Conservation (phyloP, 2,113 vertebrate species). For the Hymenochirus boettgeri region DNA sequence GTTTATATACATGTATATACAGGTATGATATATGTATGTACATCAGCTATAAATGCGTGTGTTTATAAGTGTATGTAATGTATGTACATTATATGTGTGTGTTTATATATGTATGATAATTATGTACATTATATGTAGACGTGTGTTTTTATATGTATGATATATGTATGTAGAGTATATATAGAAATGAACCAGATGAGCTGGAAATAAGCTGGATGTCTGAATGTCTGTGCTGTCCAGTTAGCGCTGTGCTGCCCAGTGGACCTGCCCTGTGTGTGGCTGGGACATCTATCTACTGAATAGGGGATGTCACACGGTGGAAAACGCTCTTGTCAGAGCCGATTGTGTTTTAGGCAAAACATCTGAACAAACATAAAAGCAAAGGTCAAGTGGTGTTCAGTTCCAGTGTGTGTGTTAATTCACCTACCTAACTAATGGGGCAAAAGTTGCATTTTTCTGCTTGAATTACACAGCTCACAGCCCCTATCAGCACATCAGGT, state of each 20-base stretch:
- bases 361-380: slow-evolving; percentile 92
- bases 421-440: slow-evolving; percentile 87
- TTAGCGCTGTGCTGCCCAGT: neutral
- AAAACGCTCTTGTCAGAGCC: slow-evolving; percentile 88
- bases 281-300: slow-evolving; percentile 88
- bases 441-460: slow-evolving; percentile 74
- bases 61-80: too few species aligned
- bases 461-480: slow-evolving; percentile 47
- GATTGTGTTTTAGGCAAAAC: slow-evolving; percentile 98
- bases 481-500: slow-evolving; percentile 6
- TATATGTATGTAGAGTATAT: too few species aligned
- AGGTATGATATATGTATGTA: too few species aligned
- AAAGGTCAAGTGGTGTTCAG: slow-evolving; percentile 98
- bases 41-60: too few species aligned
- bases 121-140: too few species aligned
- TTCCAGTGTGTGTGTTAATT: slow-evolving; percentile 92
- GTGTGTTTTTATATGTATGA: too few species aligned
- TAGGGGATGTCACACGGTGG: slow-evolving; percentile 88
- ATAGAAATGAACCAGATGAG: too few species aligned
- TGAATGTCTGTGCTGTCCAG: too few species aligned
- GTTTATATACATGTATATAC: too few species aligned
- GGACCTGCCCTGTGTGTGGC: slow-evolving; percentile 67
- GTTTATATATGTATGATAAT: too few species aligned
- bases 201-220: too few species aligned
- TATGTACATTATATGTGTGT: too few species aligned